A percentile compares a stretch with the other conserved stretches of the same genome.
Conservation (phyloP, 2,797 vertebrate species). For the Threskiornis aethiopicus region DNA sequence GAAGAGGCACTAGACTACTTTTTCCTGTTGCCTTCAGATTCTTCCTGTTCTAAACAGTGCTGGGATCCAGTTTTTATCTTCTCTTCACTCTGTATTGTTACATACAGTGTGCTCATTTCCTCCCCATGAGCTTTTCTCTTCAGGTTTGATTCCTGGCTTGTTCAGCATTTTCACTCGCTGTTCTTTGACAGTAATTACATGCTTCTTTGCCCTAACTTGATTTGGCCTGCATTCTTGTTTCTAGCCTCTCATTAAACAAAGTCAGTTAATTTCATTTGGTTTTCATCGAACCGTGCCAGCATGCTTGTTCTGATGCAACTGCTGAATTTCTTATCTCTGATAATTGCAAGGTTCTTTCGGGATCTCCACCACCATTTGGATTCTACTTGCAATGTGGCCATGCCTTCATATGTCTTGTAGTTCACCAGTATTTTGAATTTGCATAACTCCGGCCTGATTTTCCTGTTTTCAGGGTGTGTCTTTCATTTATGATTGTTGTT, state of each 20-base stretch:
- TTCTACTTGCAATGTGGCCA: fast-evolving
- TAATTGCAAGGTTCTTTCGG: neutral
- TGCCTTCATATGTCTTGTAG: neutral
- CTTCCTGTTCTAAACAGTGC: neutral
- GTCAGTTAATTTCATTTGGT: slow-evolving; percentile 56
- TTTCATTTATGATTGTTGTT: neutral
- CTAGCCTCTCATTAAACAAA: slow-evolving; percentile 47
- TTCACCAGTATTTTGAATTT: neutral
- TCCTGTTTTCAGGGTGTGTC: neutral
- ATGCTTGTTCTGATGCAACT: neutral
- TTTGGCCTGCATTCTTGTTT: slow-evolving; percentile 50
- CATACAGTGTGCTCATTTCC: fast-evolving
- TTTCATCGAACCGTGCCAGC: neutral
- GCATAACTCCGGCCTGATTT: neutral
- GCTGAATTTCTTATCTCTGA: neutral
- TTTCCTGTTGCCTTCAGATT: neutral
- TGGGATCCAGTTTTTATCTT: neutral
- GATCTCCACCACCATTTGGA: neutral
- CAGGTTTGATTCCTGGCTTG: slow-evolving; percentile 5
- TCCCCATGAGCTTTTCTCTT: neutral
- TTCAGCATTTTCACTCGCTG: slow-evolving; percentile 13
- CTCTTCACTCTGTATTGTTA: neutral
- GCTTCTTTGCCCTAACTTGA: slow-evolving; percentile 61
- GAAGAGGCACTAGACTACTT: neutral
- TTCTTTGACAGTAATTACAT: slow-evolving; percentile 62